Evolutionary conservation across 2,797 vertebrate species (phyloP).

Genomic region (Echiichthys vipera): DNA sequence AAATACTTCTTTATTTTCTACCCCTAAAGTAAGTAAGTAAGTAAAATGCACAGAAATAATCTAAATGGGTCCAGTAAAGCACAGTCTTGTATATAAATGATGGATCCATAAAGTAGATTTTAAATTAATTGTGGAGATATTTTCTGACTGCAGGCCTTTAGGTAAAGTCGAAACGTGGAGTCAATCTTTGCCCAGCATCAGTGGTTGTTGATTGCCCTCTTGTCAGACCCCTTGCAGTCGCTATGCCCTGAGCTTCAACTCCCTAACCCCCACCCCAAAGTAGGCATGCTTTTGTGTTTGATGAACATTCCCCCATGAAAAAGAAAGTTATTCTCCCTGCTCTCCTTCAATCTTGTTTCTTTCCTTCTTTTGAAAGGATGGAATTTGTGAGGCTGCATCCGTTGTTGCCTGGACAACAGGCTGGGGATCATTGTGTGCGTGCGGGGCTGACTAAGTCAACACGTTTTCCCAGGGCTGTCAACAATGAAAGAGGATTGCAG

Average conservation of each 20-base stretch:
- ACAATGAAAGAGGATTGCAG: no score
- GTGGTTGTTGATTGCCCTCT: constrained; percentile 38
- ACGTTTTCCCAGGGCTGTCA: constrained; percentile 86
- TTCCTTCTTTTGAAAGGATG: constrained; percentile 75
- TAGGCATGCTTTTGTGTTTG: constrained; percentile 58
- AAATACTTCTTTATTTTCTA: not conserved
- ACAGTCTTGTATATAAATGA: not conserved
- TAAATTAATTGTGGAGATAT: not conserved
- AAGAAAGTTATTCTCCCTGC: constrained; percentile 79
- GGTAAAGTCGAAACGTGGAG: constrained; percentile 17
- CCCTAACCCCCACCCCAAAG: constrained; percentile 20
- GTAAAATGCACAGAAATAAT: not conserved
- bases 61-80: not conserved
- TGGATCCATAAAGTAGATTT: not conserved
- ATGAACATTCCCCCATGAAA: constrained; percentile 68
- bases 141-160: not conserved
- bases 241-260: constrained; percentile 42
- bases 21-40: no score
- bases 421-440: constrained; percentile 72
- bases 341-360: constrained; percentile 68
- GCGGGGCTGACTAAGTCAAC: constrained; percentile 73
- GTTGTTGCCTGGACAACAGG: constrained; percentile 79
- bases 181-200: constrained; percentile 7
- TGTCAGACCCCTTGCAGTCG: constrained; percentile 26
- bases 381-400: constrained; percentile 76